Percentiles rank a stretch among this genome's conserved stretches.
phyloP scores from a whole-genome alignment of 2,888 invertebrate genomes.

The Drosophila paramelanica region DNA sequence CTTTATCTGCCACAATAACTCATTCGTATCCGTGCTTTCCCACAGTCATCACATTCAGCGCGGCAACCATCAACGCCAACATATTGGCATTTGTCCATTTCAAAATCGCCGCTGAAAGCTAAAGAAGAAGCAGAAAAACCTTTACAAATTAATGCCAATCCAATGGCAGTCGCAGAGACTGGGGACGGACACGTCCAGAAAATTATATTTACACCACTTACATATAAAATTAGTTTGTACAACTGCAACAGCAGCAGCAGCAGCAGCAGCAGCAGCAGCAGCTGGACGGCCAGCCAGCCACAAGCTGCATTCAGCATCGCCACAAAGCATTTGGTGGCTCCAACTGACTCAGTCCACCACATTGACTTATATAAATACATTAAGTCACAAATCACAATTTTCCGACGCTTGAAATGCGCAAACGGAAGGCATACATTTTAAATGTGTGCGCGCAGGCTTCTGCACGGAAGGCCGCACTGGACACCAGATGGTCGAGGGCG shows the following conservation, averaged over 20 bases:
- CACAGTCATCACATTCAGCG: slow-evolving; percentile 66
- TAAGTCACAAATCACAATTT: slow-evolving; percentile 83
- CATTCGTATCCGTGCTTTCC: slow-evolving; percentile 55
- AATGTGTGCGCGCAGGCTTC: slow-evolving; percentile 59
- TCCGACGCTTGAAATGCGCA: slow-evolving; percentile 79
- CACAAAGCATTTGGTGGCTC: slow-evolving; percentile 27
- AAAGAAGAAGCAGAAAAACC: slow-evolving; percentile 44
- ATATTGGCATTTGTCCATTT: slow-evolving; percentile 74
- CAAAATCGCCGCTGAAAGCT: slow-evolving; percentile 33
- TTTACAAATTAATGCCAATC: slow-evolving; percentile 76
- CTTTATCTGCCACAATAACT: slow-evolving; percentile 60
- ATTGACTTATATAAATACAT: slow-evolving; percentile 80
- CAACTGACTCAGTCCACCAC: slow-evolving; percentile 34
- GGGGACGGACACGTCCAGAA: slow-evolving; percentile 70
- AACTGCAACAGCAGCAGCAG: slow-evolving; percentile 54
- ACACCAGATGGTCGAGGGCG: background rate
- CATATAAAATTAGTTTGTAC: slow-evolving; percentile 83
- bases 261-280: slow-evolving; percentile 25
- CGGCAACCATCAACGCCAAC: slow-evolving; percentile 70
- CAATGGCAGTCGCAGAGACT: slow-evolving; percentile 52
- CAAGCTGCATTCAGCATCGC: slow-evolving; percentile 27
- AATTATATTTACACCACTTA: slow-evolving; percentile 82
- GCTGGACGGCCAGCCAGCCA: slow-evolving; percentile 7
- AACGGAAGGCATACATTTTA: slow-evolving; percentile 79
- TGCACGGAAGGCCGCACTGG: slow-evolving; percentile 30